Conservation (phyloP, 1,140 invertebrate species). For the Wiebesia pumilae region DNA sequence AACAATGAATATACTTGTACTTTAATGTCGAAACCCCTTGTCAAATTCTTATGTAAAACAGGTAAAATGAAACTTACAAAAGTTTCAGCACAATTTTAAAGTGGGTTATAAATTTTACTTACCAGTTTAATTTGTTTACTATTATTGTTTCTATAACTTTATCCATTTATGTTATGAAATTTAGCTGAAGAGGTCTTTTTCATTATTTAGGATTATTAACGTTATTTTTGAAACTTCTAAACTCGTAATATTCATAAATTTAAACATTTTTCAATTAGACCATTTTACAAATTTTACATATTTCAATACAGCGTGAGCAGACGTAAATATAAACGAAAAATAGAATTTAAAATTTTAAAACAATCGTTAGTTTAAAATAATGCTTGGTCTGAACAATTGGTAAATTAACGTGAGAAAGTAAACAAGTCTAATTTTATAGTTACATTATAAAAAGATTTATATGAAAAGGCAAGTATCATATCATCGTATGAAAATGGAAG, state of each 20-base stretch:
- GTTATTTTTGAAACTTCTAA: not conserved
- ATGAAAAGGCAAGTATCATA: not conserved
- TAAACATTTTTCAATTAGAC: not conserved
- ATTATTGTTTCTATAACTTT: too few species aligned
- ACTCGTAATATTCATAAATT: not conserved
- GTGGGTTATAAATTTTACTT: too few species aligned
- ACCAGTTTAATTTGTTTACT: too few species aligned
- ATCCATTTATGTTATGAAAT: too few species aligned
- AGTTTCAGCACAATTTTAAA: too few species aligned
- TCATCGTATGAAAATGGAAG: not conserved
- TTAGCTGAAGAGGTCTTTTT: not conserved
- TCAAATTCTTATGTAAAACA: too few species aligned
- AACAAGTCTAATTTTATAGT: not conserved
- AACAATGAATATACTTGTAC: too few species aligned
- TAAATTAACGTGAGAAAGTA: not conserved
- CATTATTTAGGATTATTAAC: not conserved
- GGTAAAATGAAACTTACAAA: too few species aligned
- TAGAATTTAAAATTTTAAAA: not conserved
- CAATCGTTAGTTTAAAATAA: not conserved
- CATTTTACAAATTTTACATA: not conserved
- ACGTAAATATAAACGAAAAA: not conserved
- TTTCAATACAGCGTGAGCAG: not conserved
- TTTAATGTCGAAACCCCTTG: too few species aligned
- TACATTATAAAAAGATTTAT: not conserved
- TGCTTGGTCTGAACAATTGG: not conserved